Conservation (phyloP, 2,797 vertebrate species). For the Sebastiscus albofasciatus region DNA sequence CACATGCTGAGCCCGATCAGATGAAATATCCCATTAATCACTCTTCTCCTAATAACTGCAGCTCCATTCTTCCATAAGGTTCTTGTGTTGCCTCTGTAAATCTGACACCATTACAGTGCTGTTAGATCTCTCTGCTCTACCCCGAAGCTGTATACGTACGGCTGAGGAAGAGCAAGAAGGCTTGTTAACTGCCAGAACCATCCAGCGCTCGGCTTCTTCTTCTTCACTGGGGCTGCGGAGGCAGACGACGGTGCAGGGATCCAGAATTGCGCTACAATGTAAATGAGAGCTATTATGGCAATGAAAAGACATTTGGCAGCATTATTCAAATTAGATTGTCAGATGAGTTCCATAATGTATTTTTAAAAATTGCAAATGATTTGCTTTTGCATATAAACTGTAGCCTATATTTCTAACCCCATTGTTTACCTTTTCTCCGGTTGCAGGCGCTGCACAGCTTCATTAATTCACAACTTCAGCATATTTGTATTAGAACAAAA, state of each 20-base stretch:
- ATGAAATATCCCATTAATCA: slow-evolving; percentile 2
- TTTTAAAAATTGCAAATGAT: slow-evolving; percentile 38
- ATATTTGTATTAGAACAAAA: slow-evolving; percentile 44
- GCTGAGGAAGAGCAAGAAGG: slow-evolving; percentile 21
- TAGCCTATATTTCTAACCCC: slow-evolving; percentile 16
- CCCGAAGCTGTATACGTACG: slow-evolving; percentile 22
- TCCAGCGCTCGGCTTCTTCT: slow-evolving; percentile 14
- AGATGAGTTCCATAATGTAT: slow-evolving; percentile 29
- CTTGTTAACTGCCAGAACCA: slow-evolving; percentile 33
- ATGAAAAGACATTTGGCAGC: slow-evolving; percentile 42
- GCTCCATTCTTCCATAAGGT: neutral
- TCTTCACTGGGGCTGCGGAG: slow-evolving; percentile 17
- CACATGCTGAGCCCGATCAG: slow-evolving; percentile 4
- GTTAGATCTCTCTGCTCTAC: slow-evolving; percentile 34
- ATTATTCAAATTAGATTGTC: slow-evolving; percentile 59
- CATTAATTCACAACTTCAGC: slow-evolving; percentile 54
- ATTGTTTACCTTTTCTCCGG: slow-evolving; percentile 53
- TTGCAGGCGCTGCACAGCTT: slow-evolving; percentile 29
- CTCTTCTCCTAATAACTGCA: neutral
- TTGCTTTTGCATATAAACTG: slow-evolving; percentile 48
- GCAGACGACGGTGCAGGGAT: slow-evolving; percentile 24
- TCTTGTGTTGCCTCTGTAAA: slow-evolving; percentile 8
- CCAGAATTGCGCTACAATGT: slow-evolving; percentile 17
- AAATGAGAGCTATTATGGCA: slow-evolving; percentile 45
- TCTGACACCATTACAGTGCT: slow-evolving; percentile 6